phyloP scores from a whole-genome alignment of 2,113 vertebrate genomes.

The Amazona vittata region DNA sequence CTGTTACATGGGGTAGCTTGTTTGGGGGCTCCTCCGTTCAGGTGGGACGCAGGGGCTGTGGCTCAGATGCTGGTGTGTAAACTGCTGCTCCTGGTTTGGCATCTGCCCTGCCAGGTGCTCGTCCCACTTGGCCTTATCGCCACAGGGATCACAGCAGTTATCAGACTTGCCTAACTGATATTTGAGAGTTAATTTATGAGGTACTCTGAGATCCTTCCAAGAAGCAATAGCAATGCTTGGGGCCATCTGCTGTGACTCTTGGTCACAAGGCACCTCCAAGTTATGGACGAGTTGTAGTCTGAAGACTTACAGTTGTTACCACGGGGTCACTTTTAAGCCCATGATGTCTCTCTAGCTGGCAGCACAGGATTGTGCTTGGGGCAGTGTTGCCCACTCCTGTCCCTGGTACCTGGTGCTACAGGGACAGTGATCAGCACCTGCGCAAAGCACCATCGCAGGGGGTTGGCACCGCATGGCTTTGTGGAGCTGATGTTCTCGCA shows the following conservation, averaged over 20 bases:
- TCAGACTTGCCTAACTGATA: neutral
- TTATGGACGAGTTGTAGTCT: neutral
- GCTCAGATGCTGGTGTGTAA: neutral
- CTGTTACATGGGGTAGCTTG: neutral
- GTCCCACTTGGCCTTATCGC: fast-evolving
- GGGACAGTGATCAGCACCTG: neutral
- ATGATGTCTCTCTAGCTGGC: neutral
- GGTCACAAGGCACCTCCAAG: neutral
- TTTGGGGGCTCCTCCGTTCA: neutral
- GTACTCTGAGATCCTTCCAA: neutral
- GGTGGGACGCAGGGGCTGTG: fast-evolving
- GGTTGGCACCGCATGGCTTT: neutral
- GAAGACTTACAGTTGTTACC: neutral
- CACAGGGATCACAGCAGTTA: neutral
- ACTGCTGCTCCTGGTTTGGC: neutral
- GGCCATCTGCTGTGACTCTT: neutral
- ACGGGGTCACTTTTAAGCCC: neutral
- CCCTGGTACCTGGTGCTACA: neutral
- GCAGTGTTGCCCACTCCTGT: fast-evolving
- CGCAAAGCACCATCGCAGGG: fast-evolving
- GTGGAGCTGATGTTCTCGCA: neutral
- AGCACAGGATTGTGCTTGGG: neutral
- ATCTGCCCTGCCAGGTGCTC: neutral
- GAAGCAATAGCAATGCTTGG: neutral
- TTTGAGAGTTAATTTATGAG: neutral